phyloP scores from a whole-genome alignment of 2,113 vertebrate species.

The Synodontis membranacea region DNA sequence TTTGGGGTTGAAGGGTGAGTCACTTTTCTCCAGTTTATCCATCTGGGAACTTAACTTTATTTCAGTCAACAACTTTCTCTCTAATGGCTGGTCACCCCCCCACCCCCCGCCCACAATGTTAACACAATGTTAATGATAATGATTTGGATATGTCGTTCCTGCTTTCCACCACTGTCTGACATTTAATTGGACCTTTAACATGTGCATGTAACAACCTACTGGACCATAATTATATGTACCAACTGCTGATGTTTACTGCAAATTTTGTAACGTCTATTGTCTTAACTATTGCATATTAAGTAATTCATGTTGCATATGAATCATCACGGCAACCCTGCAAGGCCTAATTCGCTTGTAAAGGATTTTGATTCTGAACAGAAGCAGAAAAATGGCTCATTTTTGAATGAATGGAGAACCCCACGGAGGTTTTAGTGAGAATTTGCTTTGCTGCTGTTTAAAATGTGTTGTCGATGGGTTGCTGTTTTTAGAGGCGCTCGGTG shows the following conservation, averaged over 20 bases:
- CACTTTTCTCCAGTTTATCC: background rate
- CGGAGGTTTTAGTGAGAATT: background rate
- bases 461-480: background rate
- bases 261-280: background rate
- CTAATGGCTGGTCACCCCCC: too few species aligned
- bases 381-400: background rate
- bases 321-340: background rate
- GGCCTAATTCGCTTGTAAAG: background rate
- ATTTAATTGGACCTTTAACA: background rate
- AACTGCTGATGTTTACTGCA: background rate
- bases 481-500: background rate
- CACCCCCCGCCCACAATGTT: too few species aligned
- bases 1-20: constrained; percentile 23
- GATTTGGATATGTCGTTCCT: background rate
- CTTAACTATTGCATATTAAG: background rate
- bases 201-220: background rate
- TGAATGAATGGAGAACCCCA: too few species aligned
- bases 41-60: constrained; percentile 13
- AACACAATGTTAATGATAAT: background rate
- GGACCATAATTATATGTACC: background rate
- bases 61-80: background rate
- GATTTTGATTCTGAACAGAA: background rate
- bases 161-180: background rate
- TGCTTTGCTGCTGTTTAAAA: background rate
- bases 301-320: background rate